These are phyloP conservation scores for Onychostruthus taczanowskii DNA, from an alignment of 2,113 vertebrate genomes.

Conservation along the genomic window DNA sequence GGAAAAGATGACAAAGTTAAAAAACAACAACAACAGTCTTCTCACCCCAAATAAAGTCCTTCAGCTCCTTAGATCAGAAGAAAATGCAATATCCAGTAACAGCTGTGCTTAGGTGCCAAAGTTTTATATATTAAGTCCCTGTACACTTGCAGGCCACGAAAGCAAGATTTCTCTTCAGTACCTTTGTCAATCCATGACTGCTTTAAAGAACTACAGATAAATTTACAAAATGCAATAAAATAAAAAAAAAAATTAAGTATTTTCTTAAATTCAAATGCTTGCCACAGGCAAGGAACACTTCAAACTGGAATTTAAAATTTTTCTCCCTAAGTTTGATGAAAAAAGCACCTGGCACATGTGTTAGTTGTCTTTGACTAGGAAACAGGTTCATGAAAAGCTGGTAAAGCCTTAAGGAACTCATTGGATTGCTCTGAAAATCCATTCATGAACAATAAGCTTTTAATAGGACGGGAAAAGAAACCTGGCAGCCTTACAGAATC, in stretches of 20 bases:
- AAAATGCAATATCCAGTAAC: neutral
- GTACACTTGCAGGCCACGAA: neutral
- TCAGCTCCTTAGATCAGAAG: neutral
- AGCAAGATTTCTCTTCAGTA: neutral
- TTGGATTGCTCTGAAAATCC: neutral
- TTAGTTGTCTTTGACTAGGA: neutral
- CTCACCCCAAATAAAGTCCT: neutral
- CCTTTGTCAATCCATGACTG: neutral
- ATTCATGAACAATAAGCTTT: neutral
- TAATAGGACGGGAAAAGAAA: neutral
- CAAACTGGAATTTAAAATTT: neutral
- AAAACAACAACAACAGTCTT: neutral
- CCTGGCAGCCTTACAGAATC: neutral
- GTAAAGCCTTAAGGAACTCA: neutral
- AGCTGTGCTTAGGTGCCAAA: neutral
- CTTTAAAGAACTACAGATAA: neutral
- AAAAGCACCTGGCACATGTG: neutral
- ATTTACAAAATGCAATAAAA: neutral
- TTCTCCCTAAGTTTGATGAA: rapidly evolving
- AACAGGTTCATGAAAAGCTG: neutral
- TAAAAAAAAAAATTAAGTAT: neutral
- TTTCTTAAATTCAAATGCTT: neutral
- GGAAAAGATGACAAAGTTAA: neutral
- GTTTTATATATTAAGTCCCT: neutral
- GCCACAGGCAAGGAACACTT: neutral